A percentile compares a stretch with the other conserved stretches of the same genome.
These are phyloP conservation scores for Aplodontia rufa DNA, from an alignment of 2,113 vertebrate species.

Conservation along the genomic window DNA sequence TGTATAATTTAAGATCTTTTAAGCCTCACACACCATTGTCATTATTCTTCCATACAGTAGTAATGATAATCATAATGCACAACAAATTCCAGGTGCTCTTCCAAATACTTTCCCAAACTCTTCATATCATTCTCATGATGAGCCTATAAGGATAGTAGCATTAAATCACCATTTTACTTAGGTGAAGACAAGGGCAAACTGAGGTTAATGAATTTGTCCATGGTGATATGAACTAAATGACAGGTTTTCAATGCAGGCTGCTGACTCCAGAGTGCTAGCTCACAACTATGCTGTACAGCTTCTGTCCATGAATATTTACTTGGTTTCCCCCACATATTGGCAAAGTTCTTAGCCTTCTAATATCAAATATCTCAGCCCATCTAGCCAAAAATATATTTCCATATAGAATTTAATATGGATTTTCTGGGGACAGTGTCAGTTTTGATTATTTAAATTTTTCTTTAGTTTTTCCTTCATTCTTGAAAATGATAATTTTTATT, in stretches of 20 bases:
- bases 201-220: not conserved
- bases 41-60: not conserved
- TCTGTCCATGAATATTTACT: not conserved
- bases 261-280: not conserved
- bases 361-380: not conserved
- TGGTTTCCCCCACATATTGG: not conserved
- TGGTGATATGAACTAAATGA: not conserved
- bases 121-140: not conserved
- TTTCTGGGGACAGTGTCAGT: not conserved
- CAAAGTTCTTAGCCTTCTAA: not conserved
- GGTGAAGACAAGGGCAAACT: not conserved
- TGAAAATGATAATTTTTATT: not conserved
- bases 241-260: not conserved
- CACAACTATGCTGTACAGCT: not conserved
- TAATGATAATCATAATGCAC: not conserved
- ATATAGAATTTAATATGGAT: not conserved
- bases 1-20: not conserved
- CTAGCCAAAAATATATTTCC: not conserved
- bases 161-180: not conserved
- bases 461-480: slow-evolving; percentile 4
- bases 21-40: not conserved
- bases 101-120: not conserved
- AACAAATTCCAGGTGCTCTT: not conserved
- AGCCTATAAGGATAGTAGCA: not conserved
- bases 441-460: not conserved